Evolutionary conservation across 2,797 vertebrate species (phyloP).

Genomic region (Anguilla megastoma): DNA sequence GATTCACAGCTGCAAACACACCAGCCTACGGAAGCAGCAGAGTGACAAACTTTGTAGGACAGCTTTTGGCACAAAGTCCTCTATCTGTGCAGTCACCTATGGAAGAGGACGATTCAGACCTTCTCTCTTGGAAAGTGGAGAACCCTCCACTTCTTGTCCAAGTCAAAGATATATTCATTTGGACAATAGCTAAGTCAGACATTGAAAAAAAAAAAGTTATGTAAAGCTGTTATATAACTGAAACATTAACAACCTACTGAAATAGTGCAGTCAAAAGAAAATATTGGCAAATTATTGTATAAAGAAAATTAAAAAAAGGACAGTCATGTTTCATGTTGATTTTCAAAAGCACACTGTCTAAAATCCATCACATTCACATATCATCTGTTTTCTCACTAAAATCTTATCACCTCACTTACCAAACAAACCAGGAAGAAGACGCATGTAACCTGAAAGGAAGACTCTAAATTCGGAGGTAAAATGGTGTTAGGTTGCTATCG

Average conservation of each 20-base stretch:
- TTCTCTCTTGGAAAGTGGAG: neutral
- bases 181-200: neutral
- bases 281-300: neutral
- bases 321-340: neutral
- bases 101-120: neutral
- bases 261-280: neutral
- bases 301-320: neutral
- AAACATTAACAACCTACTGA: neutral
- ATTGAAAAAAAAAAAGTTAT: neutral
- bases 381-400: neutral
- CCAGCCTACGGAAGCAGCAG: neutral
- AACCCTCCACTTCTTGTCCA: neutral
- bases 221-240: neutral
- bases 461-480: neutral
- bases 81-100: neutral
- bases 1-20: neutral
- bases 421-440: neutral
- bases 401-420: neutral
- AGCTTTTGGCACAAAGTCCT: neutral
- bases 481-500: neutral
- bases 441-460: neutral
- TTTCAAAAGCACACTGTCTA: neutral
- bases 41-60: neutral
- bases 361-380: neutral
- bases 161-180: neutral